A percentile compares a stretch with the other conserved stretches of the same genome.
Evolutionary conservation across 2,888 invertebrate species (phyloP).

Genomic region (Sinhomidia bicolor): DNA sequence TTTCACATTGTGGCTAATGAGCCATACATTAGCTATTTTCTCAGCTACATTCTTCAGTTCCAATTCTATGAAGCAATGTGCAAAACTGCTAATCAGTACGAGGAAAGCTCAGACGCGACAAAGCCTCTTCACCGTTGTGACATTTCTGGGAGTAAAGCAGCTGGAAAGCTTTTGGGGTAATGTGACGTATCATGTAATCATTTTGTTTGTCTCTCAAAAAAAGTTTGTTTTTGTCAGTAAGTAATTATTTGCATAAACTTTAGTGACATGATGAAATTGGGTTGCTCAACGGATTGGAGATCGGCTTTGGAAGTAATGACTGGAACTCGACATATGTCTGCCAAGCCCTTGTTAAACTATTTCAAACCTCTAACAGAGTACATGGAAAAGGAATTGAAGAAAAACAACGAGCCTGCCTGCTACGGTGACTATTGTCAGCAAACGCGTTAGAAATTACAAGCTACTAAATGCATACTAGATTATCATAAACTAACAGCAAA

Average conservation of each 20-base stretch:
- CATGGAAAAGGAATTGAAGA: slow-evolving; percentile 72
- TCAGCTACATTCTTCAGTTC: slow-evolving; percentile 87
- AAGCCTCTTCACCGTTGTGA: slow-evolving; percentile 91
- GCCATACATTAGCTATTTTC: slow-evolving; percentile 76
- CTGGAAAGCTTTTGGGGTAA: slow-evolving; percentile 61
- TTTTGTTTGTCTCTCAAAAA: neutral
- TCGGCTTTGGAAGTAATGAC: slow-evolving; percentile 91
- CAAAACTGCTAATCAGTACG: slow-evolving; percentile 86
- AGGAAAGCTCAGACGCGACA: slow-evolving; percentile 78
- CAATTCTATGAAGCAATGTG: slow-evolving; percentile 92
- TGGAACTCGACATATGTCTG: slow-evolving; percentile 83
- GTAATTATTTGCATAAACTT: too few species aligned
- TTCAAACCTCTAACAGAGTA: slow-evolving; percentile 81
- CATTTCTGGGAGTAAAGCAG: slow-evolving; percentile 82
- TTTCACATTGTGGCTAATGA: slow-evolving; percentile 81
- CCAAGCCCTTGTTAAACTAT: slow-evolving; percentile 81
- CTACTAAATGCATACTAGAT: too few species aligned
- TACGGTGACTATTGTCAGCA: slow-evolving; percentile 59
- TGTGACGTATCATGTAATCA: neutral
- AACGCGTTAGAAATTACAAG: neutral
- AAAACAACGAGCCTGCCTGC: slow-evolving; percentile 64
- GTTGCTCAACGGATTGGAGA: slow-evolving; percentile 91
- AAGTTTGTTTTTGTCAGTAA: neutral
- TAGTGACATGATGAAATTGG: slow-evolving; percentile 91
- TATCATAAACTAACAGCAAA: too few species aligned